Conservation (phyloP, 2,888 invertebrate species). For the Matsumyia berberina region DNA sequence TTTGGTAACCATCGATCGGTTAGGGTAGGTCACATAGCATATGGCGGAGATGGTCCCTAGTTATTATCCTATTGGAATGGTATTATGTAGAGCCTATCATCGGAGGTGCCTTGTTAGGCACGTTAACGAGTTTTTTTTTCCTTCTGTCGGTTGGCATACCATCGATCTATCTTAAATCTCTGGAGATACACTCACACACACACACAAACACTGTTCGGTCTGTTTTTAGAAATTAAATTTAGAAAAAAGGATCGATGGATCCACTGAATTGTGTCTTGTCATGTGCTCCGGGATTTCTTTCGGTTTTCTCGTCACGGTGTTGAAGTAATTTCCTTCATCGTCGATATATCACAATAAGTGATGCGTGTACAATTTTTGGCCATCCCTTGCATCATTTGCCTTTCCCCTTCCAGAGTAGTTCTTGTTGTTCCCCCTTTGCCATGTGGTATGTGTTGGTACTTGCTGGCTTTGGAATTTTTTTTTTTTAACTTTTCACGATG, state of each 20-base stretch:
- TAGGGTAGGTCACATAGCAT: slow-evolving; percentile 72
- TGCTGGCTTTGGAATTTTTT: slow-evolving; percentile 28
- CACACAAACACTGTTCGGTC: slow-evolving; percentile 29
- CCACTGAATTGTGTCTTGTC: too few species aligned
- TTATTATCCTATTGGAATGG: slow-evolving; percentile 73
- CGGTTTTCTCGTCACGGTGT: slow-evolving; percentile 64
- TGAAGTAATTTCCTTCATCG: slow-evolving; percentile 72
- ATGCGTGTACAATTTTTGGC: slow-evolving; percentile 70
- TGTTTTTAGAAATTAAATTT: slow-evolving; percentile 72
- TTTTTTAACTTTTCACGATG: slow-evolving; percentile 49
- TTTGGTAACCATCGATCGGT: slow-evolving; percentile 49
- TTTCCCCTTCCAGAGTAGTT: neutral
- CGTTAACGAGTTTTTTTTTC: slow-evolving; percentile 66
- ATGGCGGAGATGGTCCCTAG: slow-evolving; percentile 49
- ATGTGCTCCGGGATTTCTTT: slow-evolving; percentile 55
- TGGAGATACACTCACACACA: slow-evolving; percentile 29
- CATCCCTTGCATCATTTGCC: slow-evolving; percentile 20
- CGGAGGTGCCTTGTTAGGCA: slow-evolving; percentile 74
- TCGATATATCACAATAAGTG: slow-evolving; percentile 74
- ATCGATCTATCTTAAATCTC: slow-evolving; percentile 69
- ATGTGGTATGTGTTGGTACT: slow-evolving; percentile 13
- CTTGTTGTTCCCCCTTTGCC: neutral
- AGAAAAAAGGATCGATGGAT: slow-evolving; percentile 43
- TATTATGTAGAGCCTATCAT: slow-evolving; percentile 67
- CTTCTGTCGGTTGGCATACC: slow-evolving; percentile 55